These are phyloP conservation scores for Melangyna quadrimaculata DNA, from an alignment of 2,888 invertebrate genomes.

Conservation along the genomic window DNA sequence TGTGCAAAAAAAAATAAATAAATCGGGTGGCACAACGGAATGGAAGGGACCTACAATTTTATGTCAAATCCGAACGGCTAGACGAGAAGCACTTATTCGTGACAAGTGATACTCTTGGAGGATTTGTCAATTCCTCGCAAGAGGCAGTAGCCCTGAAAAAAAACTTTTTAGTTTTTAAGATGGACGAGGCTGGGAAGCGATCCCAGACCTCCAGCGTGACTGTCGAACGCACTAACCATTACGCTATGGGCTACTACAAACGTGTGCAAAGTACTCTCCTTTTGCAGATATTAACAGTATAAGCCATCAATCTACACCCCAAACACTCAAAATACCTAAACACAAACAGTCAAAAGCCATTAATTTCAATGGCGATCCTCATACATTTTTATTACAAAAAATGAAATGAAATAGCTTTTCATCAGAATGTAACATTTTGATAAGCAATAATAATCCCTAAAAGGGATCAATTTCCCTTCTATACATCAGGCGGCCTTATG, in stretches of 20 bases:
- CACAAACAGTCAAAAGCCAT: slow-evolving; percentile 47
- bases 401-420: slow-evolving; percentile 71
- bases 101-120: too few species aligned
- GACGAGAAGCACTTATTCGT: too few species aligned
- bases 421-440: slow-evolving; percentile 74
- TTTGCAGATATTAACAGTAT: background rate
- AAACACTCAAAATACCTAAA: background rate
- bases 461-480: slow-evolving; percentile 71
- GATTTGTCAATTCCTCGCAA: too few species aligned
- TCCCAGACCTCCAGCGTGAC: too few species aligned
- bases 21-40: too few species aligned
- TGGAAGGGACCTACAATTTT: too few species aligned
- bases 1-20: too few species aligned
- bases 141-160: too few species aligned
- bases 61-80: too few species aligned
- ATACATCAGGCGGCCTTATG: background rate
- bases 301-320: background rate
- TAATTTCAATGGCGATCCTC: slow-evolving; percentile 69
- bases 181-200: too few species aligned
- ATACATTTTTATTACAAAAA: slow-evolving; percentile 73
- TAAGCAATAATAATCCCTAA: slow-evolving; percentile 74
- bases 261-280: background rate
- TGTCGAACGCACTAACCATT: too few species aligned
- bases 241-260: background rate
- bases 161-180: too few species aligned